These are phyloP conservation scores for Galerucella pusilla DNA, from an alignment of 2,888 invertebrate species.

Conservation along the genomic window DNA sequence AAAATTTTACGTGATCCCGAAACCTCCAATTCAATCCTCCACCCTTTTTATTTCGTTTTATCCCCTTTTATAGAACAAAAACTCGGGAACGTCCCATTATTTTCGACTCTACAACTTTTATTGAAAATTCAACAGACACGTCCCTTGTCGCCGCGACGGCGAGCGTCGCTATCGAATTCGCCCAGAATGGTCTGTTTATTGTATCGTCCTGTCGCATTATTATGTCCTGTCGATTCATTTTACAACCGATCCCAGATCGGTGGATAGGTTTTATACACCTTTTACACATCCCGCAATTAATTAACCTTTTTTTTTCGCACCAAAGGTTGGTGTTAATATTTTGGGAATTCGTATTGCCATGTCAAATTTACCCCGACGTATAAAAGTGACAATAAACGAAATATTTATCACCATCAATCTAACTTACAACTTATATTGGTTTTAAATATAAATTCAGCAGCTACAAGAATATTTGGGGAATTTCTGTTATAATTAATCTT, in stretches of 20 bases:
- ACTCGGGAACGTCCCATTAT: slow-evolving; percentile 11
- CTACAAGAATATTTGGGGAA: too few relatives aligned
- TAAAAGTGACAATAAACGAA: too few relatives aligned
- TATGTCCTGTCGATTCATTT: slow-evolving; percentile 49
- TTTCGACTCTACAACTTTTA: slow-evolving; percentile 35
- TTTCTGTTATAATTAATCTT: too few relatives aligned
- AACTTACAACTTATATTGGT: too few relatives aligned
- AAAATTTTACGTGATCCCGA: slow-evolving; percentile 12
- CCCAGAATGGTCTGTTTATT: slow-evolving; percentile 48
- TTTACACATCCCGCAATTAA: background rate
- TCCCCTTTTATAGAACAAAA: slow-evolving; percentile 8
- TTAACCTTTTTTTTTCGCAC: background rate
- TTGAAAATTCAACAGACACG: slow-evolving; percentile 49
- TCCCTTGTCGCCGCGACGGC: slow-evolving; percentile 29
- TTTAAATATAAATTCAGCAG: too few relatives aligned
- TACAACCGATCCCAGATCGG: slow-evolving; percentile 27
- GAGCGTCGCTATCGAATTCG: slow-evolving; percentile 16
- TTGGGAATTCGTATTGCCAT: too few relatives aligned
- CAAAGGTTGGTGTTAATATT: background rate
- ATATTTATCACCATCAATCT: too few relatives aligned
- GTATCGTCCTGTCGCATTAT: slow-evolving; percentile 46
- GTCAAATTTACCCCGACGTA: too few relatives aligned
- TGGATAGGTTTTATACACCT: slow-evolving; percentile 3
- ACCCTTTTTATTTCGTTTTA: slow-evolving; percentile 9
- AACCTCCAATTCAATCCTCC: slow-evolving; percentile 16